Evolutionary conservation across 2,888 invertebrate species (phyloP), one percentile per base, ranked within the genome.

Genomic region (Cynaeus angustus): DNA sequence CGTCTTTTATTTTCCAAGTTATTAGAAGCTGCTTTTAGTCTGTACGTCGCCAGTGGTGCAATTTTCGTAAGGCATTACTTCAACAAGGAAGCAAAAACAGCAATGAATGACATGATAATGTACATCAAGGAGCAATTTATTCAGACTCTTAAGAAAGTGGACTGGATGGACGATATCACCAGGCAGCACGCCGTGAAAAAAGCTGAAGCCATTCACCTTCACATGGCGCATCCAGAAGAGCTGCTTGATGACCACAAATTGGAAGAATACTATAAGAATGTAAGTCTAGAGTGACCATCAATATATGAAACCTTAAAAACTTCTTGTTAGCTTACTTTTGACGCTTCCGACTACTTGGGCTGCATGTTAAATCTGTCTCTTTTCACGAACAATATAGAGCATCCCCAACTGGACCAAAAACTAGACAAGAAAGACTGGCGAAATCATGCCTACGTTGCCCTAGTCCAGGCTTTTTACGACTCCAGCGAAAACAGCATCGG

Each of bases 91-190:
- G 91, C 94, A 0, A 94, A 94, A 83, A 87, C 89, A 30, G 91
- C 89, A 73, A 94, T 94, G 0, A 82, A 93, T 70, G 92, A 93
- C 81, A 93, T 95, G 92, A 94, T 95, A 0, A 87, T 88, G 65
- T 91, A 93, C 74, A 94, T 97, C 75, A 89, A 92, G 69, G 86
- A 87, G 70, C 91, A 94, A 71, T 96, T 96, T 86, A 88, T 89
- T 69, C 89, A 92, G 76, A 93, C 95, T 9, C 82, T 95, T 58
- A 85, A 88, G 3, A 87, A 90, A 66, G 90, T 95, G 8, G 91
- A 91, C 43, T 97, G 96, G 96, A 96, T 97, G 96, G 96, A 96
- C 80, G 89, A 89, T 0, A 84, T 86, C 71, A 96, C 96, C 0
- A 90, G 91, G 43, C 82, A 86, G 72, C 89, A 89, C 53, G 94